phyloP scores from a whole-genome alignment of 2,113 vertebrate genomes.

The Pterocles burchelli region DNA sequence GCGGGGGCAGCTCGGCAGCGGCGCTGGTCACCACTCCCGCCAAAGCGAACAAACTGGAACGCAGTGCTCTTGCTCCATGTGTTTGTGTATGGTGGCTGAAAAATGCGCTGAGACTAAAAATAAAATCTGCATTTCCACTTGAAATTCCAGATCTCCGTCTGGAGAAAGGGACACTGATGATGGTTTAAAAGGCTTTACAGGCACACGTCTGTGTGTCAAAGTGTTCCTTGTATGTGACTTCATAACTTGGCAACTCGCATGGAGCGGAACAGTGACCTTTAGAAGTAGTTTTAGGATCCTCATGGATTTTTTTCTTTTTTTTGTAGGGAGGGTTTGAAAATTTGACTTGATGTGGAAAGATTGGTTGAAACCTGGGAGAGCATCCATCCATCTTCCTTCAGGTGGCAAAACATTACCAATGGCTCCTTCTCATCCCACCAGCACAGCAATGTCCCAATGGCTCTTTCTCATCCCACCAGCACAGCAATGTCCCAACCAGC shows the following conservation, averaged over 20 bases:
- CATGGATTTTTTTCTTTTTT: not conserved
- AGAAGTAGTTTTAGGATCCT: not conserved
- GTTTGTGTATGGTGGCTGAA: not conserved
- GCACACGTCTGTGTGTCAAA: fast-evolving
- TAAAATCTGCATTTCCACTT: not conserved
- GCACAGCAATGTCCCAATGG: not conserved
- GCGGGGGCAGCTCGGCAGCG: fast-evolving
- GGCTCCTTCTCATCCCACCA: not conserved
- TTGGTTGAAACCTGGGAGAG: not conserved
- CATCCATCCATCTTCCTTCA: not conserved
- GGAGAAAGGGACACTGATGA: not conserved
- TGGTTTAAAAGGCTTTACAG: not conserved
- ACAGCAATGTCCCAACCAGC: not conserved
- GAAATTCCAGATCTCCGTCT: not conserved
- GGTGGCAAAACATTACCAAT: not conserved
- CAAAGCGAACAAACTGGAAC: not conserved
- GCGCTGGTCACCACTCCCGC: not conserved
- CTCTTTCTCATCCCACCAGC: not conserved
- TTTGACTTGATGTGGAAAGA: not conserved
- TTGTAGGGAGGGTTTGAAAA: not conserved
- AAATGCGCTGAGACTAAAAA: not conserved
- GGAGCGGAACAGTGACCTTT: not conserved
- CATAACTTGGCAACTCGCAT: not conserved
- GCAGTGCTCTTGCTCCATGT: not conserved
- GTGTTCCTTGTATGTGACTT: not conserved